Conservation (phyloP, 2,113 vertebrate genomes). For the Petaurus breviceps region DNA sequence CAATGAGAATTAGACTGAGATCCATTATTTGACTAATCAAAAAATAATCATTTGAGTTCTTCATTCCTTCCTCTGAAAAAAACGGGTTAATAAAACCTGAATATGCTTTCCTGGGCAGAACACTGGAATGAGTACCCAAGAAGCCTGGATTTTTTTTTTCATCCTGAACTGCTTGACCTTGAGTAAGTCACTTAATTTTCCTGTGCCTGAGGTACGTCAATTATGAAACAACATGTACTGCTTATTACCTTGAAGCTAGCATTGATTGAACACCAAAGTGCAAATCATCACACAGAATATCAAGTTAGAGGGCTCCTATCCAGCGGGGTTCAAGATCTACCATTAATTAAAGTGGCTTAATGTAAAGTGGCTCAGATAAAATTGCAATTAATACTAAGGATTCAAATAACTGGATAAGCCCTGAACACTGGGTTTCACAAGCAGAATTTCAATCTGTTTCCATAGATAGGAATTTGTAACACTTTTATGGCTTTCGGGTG, state of each 20-base stretch:
- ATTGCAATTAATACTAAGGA: conserved; percentile 25
- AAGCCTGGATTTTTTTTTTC: neutral
- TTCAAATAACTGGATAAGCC: neutral
- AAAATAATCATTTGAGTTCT: neutral
- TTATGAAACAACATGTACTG: neutral
- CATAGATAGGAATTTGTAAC: neutral
- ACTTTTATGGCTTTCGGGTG: conserved; percentile 3
- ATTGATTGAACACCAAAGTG: neutral
- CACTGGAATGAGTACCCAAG: neutral
- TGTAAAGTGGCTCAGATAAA: conserved; percentile 2
- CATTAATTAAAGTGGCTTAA: conserved; percentile 31
- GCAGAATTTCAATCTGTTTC: neutral
- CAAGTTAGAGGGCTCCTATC: neutral
- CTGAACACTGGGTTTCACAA: neutral
- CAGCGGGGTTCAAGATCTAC: neutral
- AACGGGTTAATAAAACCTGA: too few relatives aligned
- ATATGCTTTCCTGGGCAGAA: neutral
- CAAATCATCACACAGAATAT: conserved; percentile 2
- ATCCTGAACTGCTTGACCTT: neutral
- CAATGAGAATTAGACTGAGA: neutral
- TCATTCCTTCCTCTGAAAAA: neutral
- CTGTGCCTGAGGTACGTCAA: neutral
- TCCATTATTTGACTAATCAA: neutral
- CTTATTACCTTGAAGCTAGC: conserved; percentile 12
- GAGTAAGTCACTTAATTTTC: neutral